Conservation (phyloP, 2,888 invertebrate genomes). For the Piscicola geometra region DNA sequence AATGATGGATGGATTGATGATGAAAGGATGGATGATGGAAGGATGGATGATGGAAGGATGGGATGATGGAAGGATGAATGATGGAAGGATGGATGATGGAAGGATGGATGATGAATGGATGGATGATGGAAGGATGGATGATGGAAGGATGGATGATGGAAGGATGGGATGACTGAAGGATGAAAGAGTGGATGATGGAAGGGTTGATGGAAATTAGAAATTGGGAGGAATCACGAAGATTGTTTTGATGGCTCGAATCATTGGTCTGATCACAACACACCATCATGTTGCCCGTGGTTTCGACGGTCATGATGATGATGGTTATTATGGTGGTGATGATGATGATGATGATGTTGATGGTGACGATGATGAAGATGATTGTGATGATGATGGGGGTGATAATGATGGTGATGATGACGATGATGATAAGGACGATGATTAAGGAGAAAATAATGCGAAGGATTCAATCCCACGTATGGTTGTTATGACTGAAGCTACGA, state of each 20-base stretch:
- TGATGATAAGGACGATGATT: slow-evolving; percentile 19
- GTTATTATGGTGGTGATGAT: too few species aligned
- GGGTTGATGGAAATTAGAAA: background rate
- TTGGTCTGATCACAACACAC: background rate
- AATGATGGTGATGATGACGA: slow-evolving; percentile 31
- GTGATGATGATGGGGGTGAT: slow-evolving; percentile 17
- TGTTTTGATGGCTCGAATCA: slow-evolving; percentile 1
- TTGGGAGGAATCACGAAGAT: background rate
- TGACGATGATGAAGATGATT: slow-evolving; percentile 32
- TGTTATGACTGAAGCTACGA: background rate
- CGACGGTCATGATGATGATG: too few species aligned
- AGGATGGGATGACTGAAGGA: background rate
- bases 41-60: background rate
- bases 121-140: background rate
- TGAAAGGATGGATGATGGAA: too few species aligned
- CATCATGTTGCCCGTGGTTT: background rate
- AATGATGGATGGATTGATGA: too few species aligned
- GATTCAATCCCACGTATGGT: background rate
- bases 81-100: background rate
- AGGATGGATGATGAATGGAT: background rate
- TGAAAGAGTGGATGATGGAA: background rate
- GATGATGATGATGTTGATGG: slow-evolving; percentile 34
- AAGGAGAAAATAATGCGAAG: background rate
- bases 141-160: slow-evolving; percentile 8
- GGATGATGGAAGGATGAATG: background rate